These are phyloP conservation scores for Monopis laevigella DNA, from an alignment of 2,888 invertebrate species.

Conservation along the genomic window DNA sequence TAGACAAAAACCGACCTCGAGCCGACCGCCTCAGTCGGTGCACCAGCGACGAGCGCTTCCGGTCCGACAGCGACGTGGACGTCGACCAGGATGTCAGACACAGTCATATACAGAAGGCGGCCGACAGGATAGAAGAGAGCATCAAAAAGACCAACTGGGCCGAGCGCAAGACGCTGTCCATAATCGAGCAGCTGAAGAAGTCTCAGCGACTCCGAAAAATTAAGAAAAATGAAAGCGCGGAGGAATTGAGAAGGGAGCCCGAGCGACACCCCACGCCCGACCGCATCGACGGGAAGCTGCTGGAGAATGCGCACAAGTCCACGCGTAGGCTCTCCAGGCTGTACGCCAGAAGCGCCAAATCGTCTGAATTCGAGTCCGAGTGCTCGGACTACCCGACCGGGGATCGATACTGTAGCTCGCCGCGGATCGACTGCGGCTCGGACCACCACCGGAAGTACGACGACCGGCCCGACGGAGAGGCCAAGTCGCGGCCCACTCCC, in stretches of 20 bases:
- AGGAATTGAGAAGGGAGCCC: conserved; percentile 55
- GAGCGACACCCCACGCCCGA: conserved; percentile 55
- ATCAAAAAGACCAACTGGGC: conserved; percentile 63
- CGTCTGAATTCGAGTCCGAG: conserved; percentile 83
- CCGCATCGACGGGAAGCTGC: conserved; percentile 58
- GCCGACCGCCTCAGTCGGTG: conserved; percentile 39
- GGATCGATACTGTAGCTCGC: conserved; percentile 48
- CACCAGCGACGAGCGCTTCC: conserved; percentile 49
- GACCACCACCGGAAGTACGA: conserved; percentile 61
- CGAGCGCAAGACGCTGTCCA: conserved; percentile 53
- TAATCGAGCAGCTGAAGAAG: conserved; percentile 54
- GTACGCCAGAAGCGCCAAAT: conserved; percentile 72
- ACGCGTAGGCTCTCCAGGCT: conserved; percentile 52
- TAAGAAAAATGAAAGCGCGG: conserved; percentile 51
- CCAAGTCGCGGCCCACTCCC: conserved; percentile 75
- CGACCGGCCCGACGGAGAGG: conserved; percentile 38
- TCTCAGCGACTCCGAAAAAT: conserved; percentile 50
- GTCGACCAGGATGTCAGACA: conserved; percentile 30
- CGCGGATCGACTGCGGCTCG: conserved; percentile 65
- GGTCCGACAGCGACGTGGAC: conserved; percentile 50
- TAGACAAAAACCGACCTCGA: conserved; percentile 58
- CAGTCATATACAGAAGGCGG: conserved; percentile 42
- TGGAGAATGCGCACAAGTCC: conserved; percentile 65
- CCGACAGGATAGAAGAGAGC: conserved; percentile 52
- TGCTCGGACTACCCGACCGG: conserved; percentile 62